Percentiles rank a stretch among this genome's conserved stretches.
phyloP scores from a whole-genome alignment of 2,797 vertebrate genomes.

The Notolepis coatsorum region DNA sequence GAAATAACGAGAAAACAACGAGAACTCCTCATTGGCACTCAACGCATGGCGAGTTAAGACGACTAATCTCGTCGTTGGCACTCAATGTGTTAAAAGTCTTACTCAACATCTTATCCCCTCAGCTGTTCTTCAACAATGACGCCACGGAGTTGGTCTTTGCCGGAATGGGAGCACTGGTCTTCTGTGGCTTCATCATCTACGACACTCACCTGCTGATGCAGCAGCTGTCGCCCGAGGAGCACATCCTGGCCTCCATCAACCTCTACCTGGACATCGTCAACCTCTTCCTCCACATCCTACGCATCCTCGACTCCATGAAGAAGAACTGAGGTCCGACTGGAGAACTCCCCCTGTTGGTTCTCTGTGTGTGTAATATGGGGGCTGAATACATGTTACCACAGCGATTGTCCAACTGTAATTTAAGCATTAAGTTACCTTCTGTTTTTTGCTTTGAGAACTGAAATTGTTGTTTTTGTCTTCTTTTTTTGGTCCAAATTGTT shows the following conservation, averaged over 20 bases:
- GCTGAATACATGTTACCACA: no score
- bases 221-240: conserved; percentile 94
- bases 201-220: conserved; percentile 95
- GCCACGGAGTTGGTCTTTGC: conserved; percentile 85
- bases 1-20: no score
- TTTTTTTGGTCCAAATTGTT: not conserved
- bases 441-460: not conserved
- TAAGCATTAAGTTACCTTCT: no score
- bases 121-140: conserved; percentile 91
- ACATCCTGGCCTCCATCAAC: conserved; percentile 93
- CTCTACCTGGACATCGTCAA: conserved; percentile 96
- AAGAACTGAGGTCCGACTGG: conserved; percentile 83
- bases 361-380: no score
- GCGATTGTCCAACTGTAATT: no score
- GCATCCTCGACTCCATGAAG: conserved; percentile 89
- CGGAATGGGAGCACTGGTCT: conserved; percentile 88
- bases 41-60: no score
- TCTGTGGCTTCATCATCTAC: conserved; percentile 96
- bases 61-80: no score
- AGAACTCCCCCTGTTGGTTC: no score
- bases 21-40: no score
- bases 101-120: conserved; percentile 5
- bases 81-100: no score
- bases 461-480: not conserved
- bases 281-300: conserved; percentile 92